phyloP scores from a whole-genome alignment of 2,113 vertebrate genomes.

The Hassar affinis region DNA sequence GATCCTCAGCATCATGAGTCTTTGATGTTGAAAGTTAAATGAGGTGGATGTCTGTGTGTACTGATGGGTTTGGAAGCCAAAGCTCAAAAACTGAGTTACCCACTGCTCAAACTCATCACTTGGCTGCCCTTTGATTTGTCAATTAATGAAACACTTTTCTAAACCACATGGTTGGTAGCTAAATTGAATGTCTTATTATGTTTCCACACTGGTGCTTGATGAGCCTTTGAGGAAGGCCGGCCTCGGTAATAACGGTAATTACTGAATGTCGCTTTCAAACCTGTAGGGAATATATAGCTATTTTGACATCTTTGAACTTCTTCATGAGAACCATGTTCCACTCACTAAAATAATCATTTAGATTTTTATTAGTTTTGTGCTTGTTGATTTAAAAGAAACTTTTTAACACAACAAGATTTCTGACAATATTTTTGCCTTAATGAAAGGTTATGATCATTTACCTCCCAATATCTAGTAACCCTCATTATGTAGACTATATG shows the following conservation, averaged over 20 bases:
- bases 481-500: not conserved
- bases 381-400: not conserved
- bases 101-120: conserved; percentile 68
- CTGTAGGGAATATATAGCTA: conserved; percentile 50
- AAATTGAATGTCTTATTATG: conserved; percentile 72
- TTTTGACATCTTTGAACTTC: conserved; percentile 40
- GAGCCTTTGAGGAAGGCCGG: conserved; percentile 71
- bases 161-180: conserved; percentile 69
- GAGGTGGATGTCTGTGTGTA: conserved; percentile 71
- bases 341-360: not conserved
- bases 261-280: conserved; percentile 60
- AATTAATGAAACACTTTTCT: conserved; percentile 70
- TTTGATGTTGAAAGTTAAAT: conserved; percentile 78
- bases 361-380: not conserved
- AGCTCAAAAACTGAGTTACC: conserved; percentile 54
- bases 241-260: conserved; percentile 61
- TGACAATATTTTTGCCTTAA: not conserved
- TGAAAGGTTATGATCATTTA: not conserved
- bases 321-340: conserved; percentile 4
- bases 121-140: conserved; percentile 76
- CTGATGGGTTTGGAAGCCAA: conserved; percentile 74
- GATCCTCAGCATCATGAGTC: conserved; percentile 67
- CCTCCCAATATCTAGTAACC: not conserved
- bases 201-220: conserved; percentile 70
- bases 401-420: not conserved